Base-by-base conservation (phyloP, 2,797 vertebrate genomes). In the Phataginus tetradactyla region DNA sequence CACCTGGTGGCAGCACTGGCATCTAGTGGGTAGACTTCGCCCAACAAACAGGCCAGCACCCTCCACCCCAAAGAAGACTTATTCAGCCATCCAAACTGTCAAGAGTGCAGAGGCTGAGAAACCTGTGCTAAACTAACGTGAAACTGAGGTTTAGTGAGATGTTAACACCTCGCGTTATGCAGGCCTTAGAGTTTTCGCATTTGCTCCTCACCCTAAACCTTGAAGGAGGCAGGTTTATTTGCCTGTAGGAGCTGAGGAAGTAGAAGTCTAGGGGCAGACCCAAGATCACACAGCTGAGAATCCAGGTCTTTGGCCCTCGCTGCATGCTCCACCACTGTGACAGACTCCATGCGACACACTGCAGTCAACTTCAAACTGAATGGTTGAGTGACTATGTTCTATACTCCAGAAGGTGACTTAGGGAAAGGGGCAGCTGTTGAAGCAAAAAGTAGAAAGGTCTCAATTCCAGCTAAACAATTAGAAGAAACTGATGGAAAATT, bases 301-400 rank as follows among this genome's bases (percentile, higher is more conserved):
- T 34, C 57, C 51, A 37, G 34, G 45, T 11, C 37, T 12, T 7
- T 1, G 45, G 71, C 32, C 23, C 32, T 20, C 7, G 21, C n/a
- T 39, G 34, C 21, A 0, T 1, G 49, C 27, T 45, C 45, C 18
- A 32, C 8, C 45, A 45, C 45, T 45, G 45, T 45, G 45, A 45
- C 45, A 45, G 45, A 45, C 45, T 45, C 45, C 7, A 7, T 0
- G 0, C 2, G 34, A 71, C 15, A 37, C 37, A 7, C 3, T 4
- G 9, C 75, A 5, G 8, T 57, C 49, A 32, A 21, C 18, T 51
- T 42, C 63, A 4, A 86, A 23, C 55, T 12, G 20, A 23, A 2
- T 14, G 57, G 20, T 1, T n/a, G 42, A 37, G 39, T 21, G 55
- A 78, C 21, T 17, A 57, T 4, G 37, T 10, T n/a, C 23, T 74